A percentile compares a stretch with the other conserved stretches of the same genome.
These are phyloP conservation scores for Chamaetylas fuelleborni DNA, from an alignment of 2,113 vertebrate species.

Conservation along the genomic window DNA sequence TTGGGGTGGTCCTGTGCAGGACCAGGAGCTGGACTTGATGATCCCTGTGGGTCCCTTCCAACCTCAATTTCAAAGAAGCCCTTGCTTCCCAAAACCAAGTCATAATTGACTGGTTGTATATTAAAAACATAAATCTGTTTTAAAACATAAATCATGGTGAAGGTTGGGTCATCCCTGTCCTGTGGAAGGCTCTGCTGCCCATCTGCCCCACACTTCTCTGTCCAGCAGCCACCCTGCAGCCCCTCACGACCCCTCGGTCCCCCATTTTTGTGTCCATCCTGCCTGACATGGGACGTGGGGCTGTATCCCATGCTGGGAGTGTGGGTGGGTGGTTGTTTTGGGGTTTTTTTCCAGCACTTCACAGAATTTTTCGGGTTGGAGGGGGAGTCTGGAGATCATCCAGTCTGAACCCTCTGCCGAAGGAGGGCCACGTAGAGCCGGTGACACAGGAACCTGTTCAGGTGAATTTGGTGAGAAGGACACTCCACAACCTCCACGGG, in stretches of 20 bases:
- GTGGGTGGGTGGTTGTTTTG: no score
- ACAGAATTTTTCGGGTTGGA: not conserved
- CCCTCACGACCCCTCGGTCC: fast-evolving
- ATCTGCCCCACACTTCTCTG: not conserved
- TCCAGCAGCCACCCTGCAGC: not conserved
- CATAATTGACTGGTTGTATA: not conserved
- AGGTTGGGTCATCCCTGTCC: not conserved
- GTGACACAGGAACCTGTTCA: not conserved
- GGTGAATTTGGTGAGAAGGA: no score
- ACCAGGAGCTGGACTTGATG: not conserved
- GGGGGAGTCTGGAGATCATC: not conserved
- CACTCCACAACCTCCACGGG: not conserved
- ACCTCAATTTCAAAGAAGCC: not conserved
- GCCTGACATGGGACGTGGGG: not conserved
- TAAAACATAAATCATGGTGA: not conserved
- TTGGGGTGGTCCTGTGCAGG: not conserved
- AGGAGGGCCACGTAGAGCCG: not conserved
- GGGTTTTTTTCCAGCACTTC: not conserved
- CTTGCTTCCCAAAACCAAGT: not conserved
- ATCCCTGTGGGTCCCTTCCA: not conserved
- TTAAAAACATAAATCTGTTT: not conserved
- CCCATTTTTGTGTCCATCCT: fast-evolving
- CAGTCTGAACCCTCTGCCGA: not conserved
- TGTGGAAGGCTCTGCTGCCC: not conserved
- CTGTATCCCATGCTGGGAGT: not conserved